Evolutionary conservation across 92 coral and sea anemone species (phyloP).

Genomic region (Porites evermanni): DNA sequence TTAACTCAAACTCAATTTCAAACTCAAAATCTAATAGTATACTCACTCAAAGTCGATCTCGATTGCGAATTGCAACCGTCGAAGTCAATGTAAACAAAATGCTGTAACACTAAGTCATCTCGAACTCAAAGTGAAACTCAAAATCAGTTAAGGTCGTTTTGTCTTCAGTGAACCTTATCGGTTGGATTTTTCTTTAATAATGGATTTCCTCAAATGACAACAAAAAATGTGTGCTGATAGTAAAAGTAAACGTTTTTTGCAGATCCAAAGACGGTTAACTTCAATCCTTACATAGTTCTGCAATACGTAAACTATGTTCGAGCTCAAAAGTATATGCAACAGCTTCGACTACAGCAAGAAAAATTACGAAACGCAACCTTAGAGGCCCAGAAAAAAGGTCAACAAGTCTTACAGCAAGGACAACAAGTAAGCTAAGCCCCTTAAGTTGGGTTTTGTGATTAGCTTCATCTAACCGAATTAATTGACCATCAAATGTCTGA

Average conservation of each 20-base stretch:
- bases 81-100: too few species aligned
- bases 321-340: conserved; percentile 26
- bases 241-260: not conserved
- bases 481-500: too few species aligned
- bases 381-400: conserved; percentile 24
- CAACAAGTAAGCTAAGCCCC: not conserved
- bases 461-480: too few species aligned
- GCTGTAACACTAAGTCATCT: too few species aligned
- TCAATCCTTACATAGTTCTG: conserved; percentile 70
- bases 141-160: too few species aligned
- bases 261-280: conserved; percentile 77
- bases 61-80: too few species aligned
- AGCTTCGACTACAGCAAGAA: conserved; percentile 46
- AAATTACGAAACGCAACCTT: conserved; percentile 47
- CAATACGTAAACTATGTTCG: conserved; percentile 58
- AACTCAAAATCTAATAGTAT: too few species aligned
- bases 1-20: too few species aligned
- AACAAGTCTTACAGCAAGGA: conserved; percentile 21
- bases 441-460: not conserved
- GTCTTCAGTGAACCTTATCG: too few species aligned
- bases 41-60: too few species aligned
- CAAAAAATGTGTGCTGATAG: not conserved
- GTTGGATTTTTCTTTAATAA: not conserved
- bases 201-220: not conserved
- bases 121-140: too few species aligned